Percentiles rank a stretch among this genome's conserved stretches.
Evolutionary conservation across 2,797 vertebrate genomes (phyloP).

Genomic region (Gallirallus australis): DNA sequence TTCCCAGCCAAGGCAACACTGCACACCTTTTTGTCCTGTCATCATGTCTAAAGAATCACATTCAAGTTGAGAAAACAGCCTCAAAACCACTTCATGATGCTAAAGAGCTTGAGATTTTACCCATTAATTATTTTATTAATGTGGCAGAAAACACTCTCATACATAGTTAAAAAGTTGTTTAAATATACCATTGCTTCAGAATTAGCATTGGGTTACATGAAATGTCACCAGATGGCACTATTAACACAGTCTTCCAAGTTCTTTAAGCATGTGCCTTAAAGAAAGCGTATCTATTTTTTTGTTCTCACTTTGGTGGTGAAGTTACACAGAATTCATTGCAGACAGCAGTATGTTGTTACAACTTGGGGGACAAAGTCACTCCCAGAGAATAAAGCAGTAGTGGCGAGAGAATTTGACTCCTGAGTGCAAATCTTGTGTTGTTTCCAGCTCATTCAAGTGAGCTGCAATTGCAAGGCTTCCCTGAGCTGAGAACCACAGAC

Average conservation of each 20-base stretch:
- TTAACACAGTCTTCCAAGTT: constrained; percentile 28
- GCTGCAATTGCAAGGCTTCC: not conserved
- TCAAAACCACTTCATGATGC: not conserved
- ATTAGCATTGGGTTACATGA: not conserved
- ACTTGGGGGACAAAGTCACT: not conserved
- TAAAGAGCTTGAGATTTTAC: not conserved
- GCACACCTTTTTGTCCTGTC: not conserved
- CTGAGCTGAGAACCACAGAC: not conserved
- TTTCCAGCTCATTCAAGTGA: not conserved
- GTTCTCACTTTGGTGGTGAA: not conserved
- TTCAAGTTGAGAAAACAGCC: not conserved
- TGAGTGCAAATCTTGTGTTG: not conserved
- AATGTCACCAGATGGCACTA: constrained; percentile 63
- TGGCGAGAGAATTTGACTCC: not conserved
- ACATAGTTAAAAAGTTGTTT: not conserved
- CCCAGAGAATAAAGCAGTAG: not conserved
- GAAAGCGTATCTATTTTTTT: not conserved
- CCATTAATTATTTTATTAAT: not conserved
- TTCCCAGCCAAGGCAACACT: not conserved
- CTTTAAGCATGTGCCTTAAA: not conserved
- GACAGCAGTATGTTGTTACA: not conserved
- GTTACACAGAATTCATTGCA: not conserved
- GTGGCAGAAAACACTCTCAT: not conserved
- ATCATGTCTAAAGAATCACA: not conserved
- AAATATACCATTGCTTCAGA: not conserved